Conservation (phyloP, 2,888 invertebrate species). For the Lacanobia wlatinum region DNA sequence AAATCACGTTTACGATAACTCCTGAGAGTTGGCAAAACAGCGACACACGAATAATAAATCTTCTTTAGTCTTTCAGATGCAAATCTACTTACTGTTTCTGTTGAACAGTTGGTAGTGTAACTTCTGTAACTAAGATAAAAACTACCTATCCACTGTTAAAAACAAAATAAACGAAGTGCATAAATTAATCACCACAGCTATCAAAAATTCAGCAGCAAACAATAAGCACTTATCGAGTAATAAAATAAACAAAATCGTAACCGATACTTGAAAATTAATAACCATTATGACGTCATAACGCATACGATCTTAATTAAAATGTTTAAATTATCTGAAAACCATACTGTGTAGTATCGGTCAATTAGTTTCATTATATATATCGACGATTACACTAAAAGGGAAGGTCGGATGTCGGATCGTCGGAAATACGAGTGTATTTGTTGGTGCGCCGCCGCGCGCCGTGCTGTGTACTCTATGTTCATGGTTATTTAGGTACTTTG, state of each 20-base stretch:
- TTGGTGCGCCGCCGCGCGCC: background rate
- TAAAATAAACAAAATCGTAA: conserved; percentile 36
- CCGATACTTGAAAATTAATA: conserved; percentile 53
- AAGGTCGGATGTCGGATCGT: conserved; percentile 30
- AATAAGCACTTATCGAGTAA: conserved; percentile 25
- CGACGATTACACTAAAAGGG: conserved; percentile 37
- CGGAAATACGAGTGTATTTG: background rate
- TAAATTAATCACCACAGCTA: conserved; percentile 14
- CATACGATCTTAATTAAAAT: conserved; percentile 55
- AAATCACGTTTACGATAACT: no score
- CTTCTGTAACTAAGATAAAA: no score
- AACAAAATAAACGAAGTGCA: background rate
- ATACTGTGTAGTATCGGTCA: conserved; percentile 26
- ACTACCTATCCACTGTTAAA: background rate
- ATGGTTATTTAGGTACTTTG: background rate
- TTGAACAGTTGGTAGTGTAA: no score
- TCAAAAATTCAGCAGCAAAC: conserved; percentile 8
- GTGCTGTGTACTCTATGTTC: background rate
- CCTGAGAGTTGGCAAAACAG: no score
- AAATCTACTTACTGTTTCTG: background rate
- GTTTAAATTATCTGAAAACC: conserved; percentile 47
- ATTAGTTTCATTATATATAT: conserved; percentile 51
- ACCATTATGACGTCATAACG: conserved; percentile 47
- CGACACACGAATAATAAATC: no score
- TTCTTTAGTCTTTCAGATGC: background rate